phyloP scores from a whole-genome alignment of 1,140 invertebrate genomes.

The Ceratosolen fusciceps region DNA sequence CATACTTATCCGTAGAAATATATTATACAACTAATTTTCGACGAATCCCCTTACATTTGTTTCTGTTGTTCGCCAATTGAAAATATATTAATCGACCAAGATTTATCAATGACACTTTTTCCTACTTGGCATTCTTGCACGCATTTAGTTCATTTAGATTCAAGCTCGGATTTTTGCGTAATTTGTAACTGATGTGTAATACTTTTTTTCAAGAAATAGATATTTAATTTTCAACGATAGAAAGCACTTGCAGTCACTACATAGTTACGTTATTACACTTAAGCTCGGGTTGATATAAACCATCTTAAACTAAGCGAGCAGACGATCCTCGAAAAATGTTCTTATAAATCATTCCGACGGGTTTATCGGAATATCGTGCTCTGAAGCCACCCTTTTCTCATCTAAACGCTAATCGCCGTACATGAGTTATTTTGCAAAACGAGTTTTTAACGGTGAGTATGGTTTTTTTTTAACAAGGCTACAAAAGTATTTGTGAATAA shows the following conservation, averaged over 20 bases:
- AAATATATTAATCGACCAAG: no score
- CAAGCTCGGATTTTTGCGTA: not conserved
- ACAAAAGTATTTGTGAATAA: not conserved
- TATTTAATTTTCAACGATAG: not conserved
- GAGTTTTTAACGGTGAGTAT: conserved; percentile 13
- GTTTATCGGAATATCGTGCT: conserved; percentile 16
- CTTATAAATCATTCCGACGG: conserved; percentile 34
- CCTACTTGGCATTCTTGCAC: no score
- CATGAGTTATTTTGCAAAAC: not conserved
- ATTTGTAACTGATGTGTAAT: not conserved
- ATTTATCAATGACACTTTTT: no score
- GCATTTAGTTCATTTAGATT: not conserved
- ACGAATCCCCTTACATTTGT: no score
- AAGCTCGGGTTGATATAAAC: not conserved
- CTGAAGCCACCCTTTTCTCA: not conserved
- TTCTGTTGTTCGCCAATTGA: no score
- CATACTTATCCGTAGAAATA: no score
- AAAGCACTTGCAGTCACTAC: not conserved
- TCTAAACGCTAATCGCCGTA: not conserved
- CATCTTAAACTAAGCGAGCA: not conserved
- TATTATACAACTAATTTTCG: no score
- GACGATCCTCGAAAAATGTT: conserved; percentile 1
- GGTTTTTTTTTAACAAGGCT: no score
- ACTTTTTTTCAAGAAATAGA: not conserved
- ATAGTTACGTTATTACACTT: not conserved